Evolutionary conservation across 2,113 vertebrate species (phyloP), one percentile per base, ranked within the genome.

Genomic region (Pampusana beccarii): DNA sequence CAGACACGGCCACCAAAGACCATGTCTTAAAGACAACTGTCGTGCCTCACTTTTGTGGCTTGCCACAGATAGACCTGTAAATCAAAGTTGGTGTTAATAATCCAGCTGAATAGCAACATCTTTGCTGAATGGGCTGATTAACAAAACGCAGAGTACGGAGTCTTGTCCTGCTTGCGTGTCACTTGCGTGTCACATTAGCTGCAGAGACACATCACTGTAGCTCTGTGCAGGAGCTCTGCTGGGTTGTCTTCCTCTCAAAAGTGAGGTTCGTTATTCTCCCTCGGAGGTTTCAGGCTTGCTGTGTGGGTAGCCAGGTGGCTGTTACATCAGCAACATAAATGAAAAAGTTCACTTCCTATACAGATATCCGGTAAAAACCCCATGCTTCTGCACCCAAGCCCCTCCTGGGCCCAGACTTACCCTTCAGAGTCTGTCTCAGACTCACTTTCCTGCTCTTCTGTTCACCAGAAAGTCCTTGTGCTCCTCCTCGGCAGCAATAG

Each of bases 1-100:
- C 19, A 3, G 17, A 0, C 64, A 14, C 5, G 26, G 3, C 42
- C 4, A 2, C 4, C 16, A 46, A 46, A 46, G 64, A 7, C 54
- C 50, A 6, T 5, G 8, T 15, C 72, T 66, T 21, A 4, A 18
- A 42, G 31, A 48, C 25, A 44, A 5, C 33, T 23, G 7, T 3
- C 62, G 42, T 70, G 40, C 36, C 20, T 46, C 14, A 2, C 28
- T 91, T 70, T 5, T 31, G 57, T 74, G 85, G 34, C 50, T 64
- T 53, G 42, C 42, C 48, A 33, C 1, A 11, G n/a, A 9, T 61
- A 65, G 79, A 28, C n/a, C 51, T 65, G n/a, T 2, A 13, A 31
- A 65, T 23, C 38, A 21, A 21, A 67, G 5, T 0, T 61, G 40
- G 26, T 73, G 54, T 31, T 36, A 69, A 57, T n/a, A 31, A 70